Percentiles rank a stretch among this genome's conserved stretches.
These are phyloP conservation scores for Cactoblastis cactorum DNA, from an alignment of 2,888 invertebrate species.

Conservation along the genomic window DNA sequence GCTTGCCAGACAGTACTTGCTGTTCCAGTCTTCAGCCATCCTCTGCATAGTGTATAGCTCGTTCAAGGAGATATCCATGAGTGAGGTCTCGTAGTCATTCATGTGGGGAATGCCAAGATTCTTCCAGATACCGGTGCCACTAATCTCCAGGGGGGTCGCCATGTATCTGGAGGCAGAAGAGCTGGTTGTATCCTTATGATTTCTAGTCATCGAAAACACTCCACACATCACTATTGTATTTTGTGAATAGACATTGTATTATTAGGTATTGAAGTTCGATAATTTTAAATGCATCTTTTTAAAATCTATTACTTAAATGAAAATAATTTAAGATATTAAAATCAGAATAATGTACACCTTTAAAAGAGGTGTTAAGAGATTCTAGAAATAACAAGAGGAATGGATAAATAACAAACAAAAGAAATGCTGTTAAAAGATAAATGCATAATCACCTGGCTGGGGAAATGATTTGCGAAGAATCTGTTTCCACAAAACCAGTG, in stretches of 20 bases:
- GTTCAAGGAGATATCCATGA: constrained; percentile 55
- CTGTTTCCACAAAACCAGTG: constrained; percentile 62
- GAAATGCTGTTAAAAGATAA: background rate
- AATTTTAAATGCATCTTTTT: no score
- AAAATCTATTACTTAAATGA: no score
- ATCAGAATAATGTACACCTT: no score
- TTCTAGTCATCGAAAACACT: constrained; percentile 14
- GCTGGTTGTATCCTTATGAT: constrained; percentile 30
- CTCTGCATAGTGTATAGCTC: constrained; percentile 40
- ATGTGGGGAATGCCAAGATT: constrained; percentile 71
- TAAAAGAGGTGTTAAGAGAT: no score
- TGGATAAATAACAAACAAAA: background rate
- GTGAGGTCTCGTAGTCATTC: constrained; percentile 53
- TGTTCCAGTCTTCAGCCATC: constrained; percentile 51
- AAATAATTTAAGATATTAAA: no score
- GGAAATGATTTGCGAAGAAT: constrained; percentile 54
- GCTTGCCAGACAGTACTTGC: constrained; percentile 42
- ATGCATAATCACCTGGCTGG: constrained; percentile 51
- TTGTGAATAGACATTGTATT: no score
- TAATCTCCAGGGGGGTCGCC: constrained; percentile 62
- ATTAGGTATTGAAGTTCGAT: no score
- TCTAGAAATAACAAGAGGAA: background rate
- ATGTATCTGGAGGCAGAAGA: constrained; percentile 63
- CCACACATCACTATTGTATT: constrained; percentile 4
- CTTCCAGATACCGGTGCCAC: constrained; percentile 61